Evolutionary conservation across 2,113 vertebrate species (phyloP).

Genomic region (Oryzias celebensis): DNA sequence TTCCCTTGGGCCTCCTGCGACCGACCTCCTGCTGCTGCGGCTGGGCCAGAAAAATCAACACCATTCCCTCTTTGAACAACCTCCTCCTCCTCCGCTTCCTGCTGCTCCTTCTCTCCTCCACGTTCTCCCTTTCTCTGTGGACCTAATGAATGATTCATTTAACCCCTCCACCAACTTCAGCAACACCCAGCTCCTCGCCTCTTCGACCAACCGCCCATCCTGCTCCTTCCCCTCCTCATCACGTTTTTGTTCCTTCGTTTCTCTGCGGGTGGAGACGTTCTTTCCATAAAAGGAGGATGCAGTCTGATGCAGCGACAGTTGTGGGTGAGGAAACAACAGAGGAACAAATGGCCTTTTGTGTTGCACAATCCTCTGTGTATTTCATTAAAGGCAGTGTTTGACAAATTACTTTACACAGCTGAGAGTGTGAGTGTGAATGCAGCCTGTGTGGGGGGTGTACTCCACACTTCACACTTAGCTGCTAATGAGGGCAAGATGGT

Average conservation of each 20-base stretch:
- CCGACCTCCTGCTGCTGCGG: constrained; percentile 78
- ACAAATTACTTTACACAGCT: constrained; percentile 77
- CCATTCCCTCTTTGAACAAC: constrained; percentile 76
- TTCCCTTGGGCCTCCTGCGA: constrained; percentile 68
- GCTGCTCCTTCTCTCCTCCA: constrained; percentile 59
- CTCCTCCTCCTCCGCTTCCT: constrained; percentile 59
- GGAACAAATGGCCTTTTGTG: constrained; percentile 57
- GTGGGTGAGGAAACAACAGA: constrained; percentile 27
- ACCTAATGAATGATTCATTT: constrained; percentile 84
- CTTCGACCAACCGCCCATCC: constrained; percentile 45
- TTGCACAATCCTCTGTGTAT: constrained; percentile 53
- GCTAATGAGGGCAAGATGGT: constrained; percentile 70
- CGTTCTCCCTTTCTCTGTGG: constrained; percentile 67
- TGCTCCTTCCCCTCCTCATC: constrained; percentile 17
- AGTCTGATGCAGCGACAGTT: neutral
- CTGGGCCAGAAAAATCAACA: constrained; percentile 76
- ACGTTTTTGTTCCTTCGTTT: constrained; percentile 47
- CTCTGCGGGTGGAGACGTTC: constrained; percentile 2
- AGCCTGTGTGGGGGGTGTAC: constrained; percentile 13
- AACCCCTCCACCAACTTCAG: constrained; percentile 61
- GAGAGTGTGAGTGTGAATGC: constrained; percentile 35
- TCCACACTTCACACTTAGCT: constrained; percentile 15
- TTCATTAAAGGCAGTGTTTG: constrained; percentile 73
- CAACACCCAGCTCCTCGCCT: constrained; percentile 54
- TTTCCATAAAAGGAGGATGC: neutral